A percentile compares a stretch with the other conserved stretches of the same genome.
These are phyloP conservation scores for Cephonodes hylas DNA, from an alignment of 2,888 invertebrate genomes.

Conservation along the genomic window DNA sequence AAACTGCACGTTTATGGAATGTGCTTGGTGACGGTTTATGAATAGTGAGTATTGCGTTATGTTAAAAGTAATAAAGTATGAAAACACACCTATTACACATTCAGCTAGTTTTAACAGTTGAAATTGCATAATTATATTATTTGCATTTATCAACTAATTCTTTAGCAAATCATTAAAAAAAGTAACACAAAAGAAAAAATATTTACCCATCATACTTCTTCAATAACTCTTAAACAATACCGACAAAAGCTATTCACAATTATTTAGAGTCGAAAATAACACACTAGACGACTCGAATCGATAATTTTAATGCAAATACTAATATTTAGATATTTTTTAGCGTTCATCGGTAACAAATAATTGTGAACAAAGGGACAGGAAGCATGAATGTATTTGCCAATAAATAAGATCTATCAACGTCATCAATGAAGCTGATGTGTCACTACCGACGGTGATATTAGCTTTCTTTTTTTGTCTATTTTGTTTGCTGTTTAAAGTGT, in stretches of 20 bases:
- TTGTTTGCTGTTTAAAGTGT: slow-evolving; percentile 71
- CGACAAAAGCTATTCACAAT: not conserved
- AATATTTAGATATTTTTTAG: not conserved
- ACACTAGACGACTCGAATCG: not conserved
- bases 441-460: slow-evolving; percentile 54
- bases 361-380: slow-evolving; percentile 2
- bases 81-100: not conserved
- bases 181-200: not conserved
- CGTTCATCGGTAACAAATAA: not conserved
- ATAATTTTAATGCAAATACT: not conserved
- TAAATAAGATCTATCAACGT: slow-evolving; percentile 61
- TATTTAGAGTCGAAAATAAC: slow-evolving; percentile 7
- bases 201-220: not conserved
- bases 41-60: not conserved
- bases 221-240: not conserved
- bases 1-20: slow-evolving; percentile 19
- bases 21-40: slow-evolving; percentile 19
- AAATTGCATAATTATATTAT: not conserved
- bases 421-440: slow-evolving; percentile 43
- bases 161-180: not conserved
- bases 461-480: slow-evolving; percentile 53
- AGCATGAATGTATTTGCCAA: slow-evolving; percentile 80
- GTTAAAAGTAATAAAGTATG: not conserved
- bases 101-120: not conserved
- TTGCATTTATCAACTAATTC: not conserved